A percentile compares a stretch with the other conserved stretches of the same genome.
phyloP scores from a whole-genome alignment of 2,888 invertebrate species.

The Thecocarcelia acutangulata region DNA sequence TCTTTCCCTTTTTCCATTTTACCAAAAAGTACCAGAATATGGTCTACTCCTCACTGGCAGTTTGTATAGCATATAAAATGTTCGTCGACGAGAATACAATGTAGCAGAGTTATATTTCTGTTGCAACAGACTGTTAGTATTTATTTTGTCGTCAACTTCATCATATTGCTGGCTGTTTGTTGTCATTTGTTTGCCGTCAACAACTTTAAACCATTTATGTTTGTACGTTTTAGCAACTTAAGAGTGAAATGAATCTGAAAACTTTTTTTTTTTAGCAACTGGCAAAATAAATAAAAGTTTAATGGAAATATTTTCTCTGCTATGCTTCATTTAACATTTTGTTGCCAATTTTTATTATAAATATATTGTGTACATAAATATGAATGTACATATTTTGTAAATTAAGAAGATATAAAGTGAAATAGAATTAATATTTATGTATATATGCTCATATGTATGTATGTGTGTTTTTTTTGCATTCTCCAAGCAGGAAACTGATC shows the following conservation, averaged over 20 bases:
- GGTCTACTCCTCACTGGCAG: too few relatives aligned
- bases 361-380: too few relatives aligned
- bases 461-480: too few relatives aligned
- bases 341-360: not conserved
- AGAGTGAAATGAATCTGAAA: slow-evolving; percentile 13
- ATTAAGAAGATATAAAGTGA: not conserved
- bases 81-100: not conserved
- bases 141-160: slow-evolving; percentile 23
- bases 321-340: not conserved
- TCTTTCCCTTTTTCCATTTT: too few relatives aligned
- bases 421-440: too few relatives aligned
- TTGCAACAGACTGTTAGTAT: slow-evolving; percentile 17
- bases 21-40: too few relatives aligned
- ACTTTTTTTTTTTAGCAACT: not conserved
- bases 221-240: slow-evolving; percentile 15
- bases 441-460: too few relatives aligned
- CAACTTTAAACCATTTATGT: slow-evolving; percentile 34
- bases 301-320: not conserved
- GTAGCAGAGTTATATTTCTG: slow-evolving; percentile 4
- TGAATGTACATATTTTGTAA: not conserved
- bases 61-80: too few relatives aligned
- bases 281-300: slow-evolving; percentile 17
- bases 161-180: slow-evolving; percentile 19
- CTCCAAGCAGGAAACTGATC: too few relatives aligned
- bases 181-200: slow-evolving; percentile 34